These are phyloP conservation scores for Chesias legatella DNA, from an alignment of 2,888 invertebrate genomes.

Conservation along the genomic window DNA sequence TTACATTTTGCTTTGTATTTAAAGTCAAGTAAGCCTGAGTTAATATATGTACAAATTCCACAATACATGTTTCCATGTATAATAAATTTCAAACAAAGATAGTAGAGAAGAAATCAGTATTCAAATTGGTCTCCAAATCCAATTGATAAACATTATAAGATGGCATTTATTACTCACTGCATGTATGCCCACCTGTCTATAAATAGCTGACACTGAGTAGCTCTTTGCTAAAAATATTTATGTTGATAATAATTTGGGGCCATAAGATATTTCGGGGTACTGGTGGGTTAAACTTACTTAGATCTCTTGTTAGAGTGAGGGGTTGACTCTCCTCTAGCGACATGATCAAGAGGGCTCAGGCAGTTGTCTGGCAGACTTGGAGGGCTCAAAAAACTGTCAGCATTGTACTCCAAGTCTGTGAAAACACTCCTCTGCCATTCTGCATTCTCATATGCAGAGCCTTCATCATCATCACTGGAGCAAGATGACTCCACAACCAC, in stretches of 20 bases:
- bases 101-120: slow-evolving; percentile 2
- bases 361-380: slow-evolving; percentile 70
- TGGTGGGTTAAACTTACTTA: slow-evolving; percentile 46
- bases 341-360: slow-evolving; percentile 73
- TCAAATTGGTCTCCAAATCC: slow-evolving; percentile 10
- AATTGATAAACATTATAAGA: slow-evolving; percentile 24
- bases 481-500: slow-evolving; percentile 70
- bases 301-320: slow-evolving; percentile 74
- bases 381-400: slow-evolving; percentile 73
- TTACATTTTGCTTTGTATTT: too few relatives aligned
- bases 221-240: slow-evolving; percentile 31
- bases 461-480: slow-evolving; percentile 68
- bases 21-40: too few relatives aligned
- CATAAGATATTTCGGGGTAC: slow-evolving; percentile 10
- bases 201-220: slow-evolving; percentile 29
- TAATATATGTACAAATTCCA: too few relatives aligned
- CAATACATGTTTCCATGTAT: too few relatives aligned
- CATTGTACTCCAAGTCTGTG: slow-evolving; percentile 69
- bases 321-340: slow-evolving; percentile 70
- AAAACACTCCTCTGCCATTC: slow-evolving; percentile 64
- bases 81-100: too few relatives aligned
- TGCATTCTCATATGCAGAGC: slow-evolving; percentile 48
- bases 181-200: slow-evolving; percentile 31
- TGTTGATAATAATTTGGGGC: slow-evolving; percentile 22
- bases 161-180: slow-evolving; percentile 29